Evolutionary conservation across 2,888 invertebrate species (phyloP), one percentile per base, ranked within the genome.

Genomic region (Gisinianus flammeolus): DNA sequence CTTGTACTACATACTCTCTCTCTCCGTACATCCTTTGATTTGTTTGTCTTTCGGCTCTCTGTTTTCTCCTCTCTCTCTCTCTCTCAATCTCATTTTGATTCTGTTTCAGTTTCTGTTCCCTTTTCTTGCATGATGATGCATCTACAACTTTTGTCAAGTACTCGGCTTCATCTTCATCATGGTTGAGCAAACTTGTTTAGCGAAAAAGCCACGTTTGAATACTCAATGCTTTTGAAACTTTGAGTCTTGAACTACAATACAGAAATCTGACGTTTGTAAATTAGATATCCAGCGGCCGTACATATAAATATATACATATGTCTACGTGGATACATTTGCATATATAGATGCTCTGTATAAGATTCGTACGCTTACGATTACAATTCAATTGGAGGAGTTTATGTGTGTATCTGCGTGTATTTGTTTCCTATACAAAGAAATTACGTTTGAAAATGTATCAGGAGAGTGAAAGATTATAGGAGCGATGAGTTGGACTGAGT

Each of bases 121-220:
- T 44, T 16, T 44, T 12, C 44, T 16, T 19, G 44, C 44, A 44
- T 44, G 44, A 44, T 22, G 58, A 58, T 58, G 26, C 58, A 58
- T 26, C 22, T 58, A 58, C 58, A 24, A 58, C 26, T 58, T 58
- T 58, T 12, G 22, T 58, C 22, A 10, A 10, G 22, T n/a, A 58
- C 58, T 33, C 33, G n/a, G 12, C 22, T 67, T 67, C 26, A 33
- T 67, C 33, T 19, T 67, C 67, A 33, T 67, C 67, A 67, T 19
- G 67, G 33, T 67, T 33, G 67, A 67, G 67, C 22, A 67, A 31
- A 67, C 67, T 67, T 67, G 67, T 67, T 67, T 67, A 67, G 64
- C 30, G 22, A n/a, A 44, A 6, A 44, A 6, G 44, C 44, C 12
- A 44, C 12, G 44, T 44, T 44, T 44, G 44, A 44, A 44, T 44